Percentiles rank a stretch among this genome's conserved stretches.
Conservation (phyloP, 2,888 invertebrate genomes). For the Masnerella sp. region DNA sequence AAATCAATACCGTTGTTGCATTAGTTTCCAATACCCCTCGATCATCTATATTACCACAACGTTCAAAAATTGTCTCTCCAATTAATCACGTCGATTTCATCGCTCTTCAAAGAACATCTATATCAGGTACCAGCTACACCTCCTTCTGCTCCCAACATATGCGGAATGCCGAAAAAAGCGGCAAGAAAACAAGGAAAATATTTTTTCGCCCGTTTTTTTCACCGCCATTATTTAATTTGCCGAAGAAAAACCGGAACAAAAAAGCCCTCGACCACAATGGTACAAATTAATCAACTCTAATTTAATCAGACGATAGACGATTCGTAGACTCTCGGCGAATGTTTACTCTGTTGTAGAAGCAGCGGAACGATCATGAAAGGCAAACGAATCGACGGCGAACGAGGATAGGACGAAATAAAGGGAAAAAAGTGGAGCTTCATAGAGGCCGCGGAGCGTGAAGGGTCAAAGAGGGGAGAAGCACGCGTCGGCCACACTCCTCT, state of each 20-base stretch:
- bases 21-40: too few species aligned
- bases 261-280: conserved; percentile 31
- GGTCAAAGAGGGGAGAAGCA: conserved; percentile 64
- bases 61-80: too few species aligned
- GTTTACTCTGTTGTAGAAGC: conserved; percentile 44
- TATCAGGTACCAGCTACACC: too few species aligned
- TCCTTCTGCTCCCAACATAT: too few species aligned
- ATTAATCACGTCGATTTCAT: too few species aligned
- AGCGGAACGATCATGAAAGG: conserved; percentile 40
- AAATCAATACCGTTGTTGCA: too few species aligned
- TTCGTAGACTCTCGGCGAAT: conserved; percentile 6
- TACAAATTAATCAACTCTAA: conserved; percentile 53
- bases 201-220: too few species aligned
- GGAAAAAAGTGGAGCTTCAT: conserved; percentile 56
- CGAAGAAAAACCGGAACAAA: conserved; percentile 4
- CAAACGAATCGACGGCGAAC: conserved; percentile 45
- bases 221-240: conserved; percentile 7
- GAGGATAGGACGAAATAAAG: conserved; percentile 46
- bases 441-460: conserved; percentile 60
- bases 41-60: too few species aligned
- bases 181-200: too few species aligned
- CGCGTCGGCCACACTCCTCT: conserved; percentile 66
- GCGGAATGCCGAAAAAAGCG: too few species aligned
- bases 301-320: conserved; percentile 38
- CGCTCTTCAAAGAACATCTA: too few species aligned